Evolutionary conservation across 2,113 vertebrate genomes (phyloP).

Genomic region (Cyprinodon variegatus): DNA sequence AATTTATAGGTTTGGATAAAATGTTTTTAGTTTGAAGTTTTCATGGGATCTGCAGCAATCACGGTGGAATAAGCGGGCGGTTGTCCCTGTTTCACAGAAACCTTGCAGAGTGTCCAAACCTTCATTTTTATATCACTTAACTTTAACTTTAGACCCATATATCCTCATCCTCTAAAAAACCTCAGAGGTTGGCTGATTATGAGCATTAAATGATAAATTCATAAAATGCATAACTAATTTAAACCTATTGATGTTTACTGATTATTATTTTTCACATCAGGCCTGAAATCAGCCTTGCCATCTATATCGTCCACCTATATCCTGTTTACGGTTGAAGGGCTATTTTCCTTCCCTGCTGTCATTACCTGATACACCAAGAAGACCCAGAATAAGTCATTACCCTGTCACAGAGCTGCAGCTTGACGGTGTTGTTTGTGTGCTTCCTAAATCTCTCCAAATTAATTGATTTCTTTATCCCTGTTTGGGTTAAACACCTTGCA

Average conservation of each 20-base stretch:
- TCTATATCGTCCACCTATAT: neutral
- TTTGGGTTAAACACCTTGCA: slow-evolving; percentile 15
- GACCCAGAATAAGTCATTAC: no score
- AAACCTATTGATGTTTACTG: neutral
- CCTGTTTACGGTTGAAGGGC: neutral
- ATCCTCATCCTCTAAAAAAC: no score
- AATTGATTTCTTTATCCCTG: slow-evolving; percentile 9
- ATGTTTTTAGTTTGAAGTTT: neutral
- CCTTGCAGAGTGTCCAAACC: neutral
- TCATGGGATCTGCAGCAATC: neutral
- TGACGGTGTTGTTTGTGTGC: slow-evolving; percentile 11
- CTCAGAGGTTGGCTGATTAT: neutral
- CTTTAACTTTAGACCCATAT: neutral
- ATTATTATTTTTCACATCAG: neutral
- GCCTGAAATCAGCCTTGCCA: neutral
- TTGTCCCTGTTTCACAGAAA: neutral
- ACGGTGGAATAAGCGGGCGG: neutral
- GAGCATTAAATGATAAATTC: neutral
- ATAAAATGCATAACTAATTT: neutral
- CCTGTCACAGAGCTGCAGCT: neutral
- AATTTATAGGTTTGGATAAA: neutral
- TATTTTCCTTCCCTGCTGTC: neutral
- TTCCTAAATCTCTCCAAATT: slow-evolving; percentile 13
- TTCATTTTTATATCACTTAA: neutral
- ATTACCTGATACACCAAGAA: neutral